Evolutionary conservation across 2,797 vertebrate species (phyloP).

Genomic region (Ambastaia sidthimunki): DNA sequence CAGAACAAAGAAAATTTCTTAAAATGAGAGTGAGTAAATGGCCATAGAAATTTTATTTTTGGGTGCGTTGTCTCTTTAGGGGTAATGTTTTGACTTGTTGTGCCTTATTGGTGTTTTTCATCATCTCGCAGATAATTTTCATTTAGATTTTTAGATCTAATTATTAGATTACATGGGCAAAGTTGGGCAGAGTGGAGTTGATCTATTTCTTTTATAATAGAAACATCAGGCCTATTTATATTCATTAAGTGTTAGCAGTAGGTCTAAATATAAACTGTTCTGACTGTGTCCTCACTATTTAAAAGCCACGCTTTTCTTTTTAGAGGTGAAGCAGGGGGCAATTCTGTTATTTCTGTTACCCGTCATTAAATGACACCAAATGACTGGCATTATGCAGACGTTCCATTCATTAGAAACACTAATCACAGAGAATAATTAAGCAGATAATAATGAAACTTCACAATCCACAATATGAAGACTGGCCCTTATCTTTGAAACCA

Average conservation of each 20-base stretch:
- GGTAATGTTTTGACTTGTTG: no score
- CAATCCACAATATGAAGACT: conserved; percentile 74
- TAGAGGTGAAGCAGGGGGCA: conserved; percentile 39
- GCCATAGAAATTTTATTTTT: no score
- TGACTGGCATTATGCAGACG: conserved; percentile 68
- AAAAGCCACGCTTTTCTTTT: background rate
- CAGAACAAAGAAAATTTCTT: background rate
- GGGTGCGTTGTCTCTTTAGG: no score
- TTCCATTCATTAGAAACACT: conserved; percentile 75
- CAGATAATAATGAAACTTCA: conserved; percentile 76
- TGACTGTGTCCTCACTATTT: background rate
- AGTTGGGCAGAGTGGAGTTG: conserved; percentile 23
- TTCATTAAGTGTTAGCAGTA: conserved; percentile 15
- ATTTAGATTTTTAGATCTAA: background rate
- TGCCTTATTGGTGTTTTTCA: background rate
- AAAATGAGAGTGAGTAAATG: no score
- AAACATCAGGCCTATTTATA: conserved; percentile 26
- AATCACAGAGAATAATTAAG: conserved; percentile 77
- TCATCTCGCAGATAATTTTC: background rate
- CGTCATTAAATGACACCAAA: conserved; percentile 67
- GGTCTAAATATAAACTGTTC: conserved; percentile 36
- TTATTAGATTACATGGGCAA: conserved; percentile 13
- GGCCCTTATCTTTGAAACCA: conserved; percentile 71
- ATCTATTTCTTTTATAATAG: conserved; percentile 38
- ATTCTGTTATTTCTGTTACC: conserved; percentile 60